Percentiles rank a stretch among this genome's conserved stretches.
Conservation (phyloP, 2,888 invertebrate genomes). For the Mellilla xanthometata region DNA sequence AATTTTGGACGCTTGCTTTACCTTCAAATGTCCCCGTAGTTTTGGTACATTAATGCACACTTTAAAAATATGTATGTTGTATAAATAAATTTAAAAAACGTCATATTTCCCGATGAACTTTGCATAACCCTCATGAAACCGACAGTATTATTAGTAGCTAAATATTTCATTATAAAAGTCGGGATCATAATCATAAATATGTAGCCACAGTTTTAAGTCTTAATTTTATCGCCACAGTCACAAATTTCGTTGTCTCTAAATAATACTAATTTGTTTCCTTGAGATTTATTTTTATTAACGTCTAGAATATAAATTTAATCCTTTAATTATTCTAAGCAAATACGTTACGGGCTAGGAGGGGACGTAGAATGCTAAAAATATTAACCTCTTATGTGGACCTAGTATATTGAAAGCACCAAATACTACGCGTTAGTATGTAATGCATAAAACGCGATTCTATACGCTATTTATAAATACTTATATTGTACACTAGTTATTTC, state of each 20-base stretch:
- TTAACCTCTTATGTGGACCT: conserved; percentile 40
- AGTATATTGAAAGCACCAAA: conserved; percentile 66
- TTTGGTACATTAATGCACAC: too few species aligned
- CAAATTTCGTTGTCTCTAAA: background rate
- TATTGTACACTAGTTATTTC: conserved; percentile 70
- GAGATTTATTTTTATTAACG: background rate
- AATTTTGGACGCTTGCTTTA: conserved; percentile 19
- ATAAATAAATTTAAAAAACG: too few species aligned
- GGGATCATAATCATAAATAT: too few species aligned
- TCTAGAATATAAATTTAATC: conserved; percentile 1
- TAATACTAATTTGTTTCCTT: too few species aligned
- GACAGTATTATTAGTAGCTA: too few species aligned
- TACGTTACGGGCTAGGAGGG: conserved; percentile 31
- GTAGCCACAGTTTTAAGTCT: too few species aligned
- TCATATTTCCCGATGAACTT: too few species aligned
- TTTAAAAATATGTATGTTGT: too few species aligned
- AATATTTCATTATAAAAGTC: too few species aligned
- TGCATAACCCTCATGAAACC: too few species aligned
- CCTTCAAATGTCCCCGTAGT: too few species aligned
- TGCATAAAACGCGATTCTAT: conserved; percentile 53
- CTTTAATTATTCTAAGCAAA: conserved; percentile 18
- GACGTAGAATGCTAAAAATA: conserved; percentile 46
- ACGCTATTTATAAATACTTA: conserved; percentile 58
- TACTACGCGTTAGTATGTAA: conserved; percentile 48
- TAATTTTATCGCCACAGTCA: background rate